Evolutionary conservation across 2,113 vertebrate genomes (phyloP).

Genomic region (Fulmarus glacialis): DNA sequence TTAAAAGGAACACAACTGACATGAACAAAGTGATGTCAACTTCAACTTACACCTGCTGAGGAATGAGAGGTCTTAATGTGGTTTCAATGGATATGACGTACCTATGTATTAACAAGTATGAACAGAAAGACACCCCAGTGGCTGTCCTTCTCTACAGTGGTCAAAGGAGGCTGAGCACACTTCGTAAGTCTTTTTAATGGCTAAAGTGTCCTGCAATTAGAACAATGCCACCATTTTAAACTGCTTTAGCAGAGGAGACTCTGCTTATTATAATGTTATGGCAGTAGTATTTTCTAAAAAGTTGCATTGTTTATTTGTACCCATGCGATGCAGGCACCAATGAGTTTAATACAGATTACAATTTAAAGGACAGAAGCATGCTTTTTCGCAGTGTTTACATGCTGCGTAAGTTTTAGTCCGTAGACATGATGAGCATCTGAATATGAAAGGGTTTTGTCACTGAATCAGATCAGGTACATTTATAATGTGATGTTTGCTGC

Average conservation of each 20-base stretch:
- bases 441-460: background rate
- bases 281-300: background rate
- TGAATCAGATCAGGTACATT: background rate
- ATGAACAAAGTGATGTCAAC: background rate
- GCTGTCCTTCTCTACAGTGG: background rate
- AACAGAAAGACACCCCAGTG: background rate
- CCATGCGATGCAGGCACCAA: background rate
- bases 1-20: background rate
- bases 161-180: background rate
- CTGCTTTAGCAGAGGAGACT: background rate
- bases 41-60: background rate
- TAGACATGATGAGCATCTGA: background rate
- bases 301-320: background rate
- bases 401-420: background rate
- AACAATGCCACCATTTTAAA: background rate
- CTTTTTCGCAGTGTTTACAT: background rate
- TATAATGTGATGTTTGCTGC: fast-evolving
- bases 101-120: background rate
- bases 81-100: background rate
- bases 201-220: background rate
- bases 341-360: background rate
- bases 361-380: background rate
- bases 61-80: background rate
- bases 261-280: background rate
- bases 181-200: background rate